Conservation (phyloP, 2,797 vertebrate genomes). For the Neosalanx taihuensis region DNA sequence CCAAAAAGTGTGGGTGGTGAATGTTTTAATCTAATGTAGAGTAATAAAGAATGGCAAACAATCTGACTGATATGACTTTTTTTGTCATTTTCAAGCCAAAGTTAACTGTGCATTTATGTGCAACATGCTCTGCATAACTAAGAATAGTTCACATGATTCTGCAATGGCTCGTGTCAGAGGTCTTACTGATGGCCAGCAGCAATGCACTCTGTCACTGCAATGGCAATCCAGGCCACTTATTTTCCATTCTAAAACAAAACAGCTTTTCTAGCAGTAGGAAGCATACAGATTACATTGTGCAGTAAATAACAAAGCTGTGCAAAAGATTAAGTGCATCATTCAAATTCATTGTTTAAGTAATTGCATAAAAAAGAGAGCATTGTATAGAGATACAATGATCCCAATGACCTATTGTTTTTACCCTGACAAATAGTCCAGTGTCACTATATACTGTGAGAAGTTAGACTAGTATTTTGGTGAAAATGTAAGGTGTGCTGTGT, state of each 20-base stretch:
- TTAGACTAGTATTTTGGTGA: slow-evolving; percentile 3
- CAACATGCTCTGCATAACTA: neutral
- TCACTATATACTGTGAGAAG: slow-evolving; percentile 1
- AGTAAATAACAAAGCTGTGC: slow-evolving; percentile 22
- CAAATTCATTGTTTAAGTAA: slow-evolving; percentile 25
- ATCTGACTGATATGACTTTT: too few relatives aligned
- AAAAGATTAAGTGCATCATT: slow-evolving; percentile 18
- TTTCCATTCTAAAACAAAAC: slow-evolving; percentile 24
- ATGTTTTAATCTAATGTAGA: too few relatives aligned
- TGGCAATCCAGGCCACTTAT: slow-evolving; percentile 18
- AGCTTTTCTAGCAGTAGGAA: slow-evolving; percentile 32
- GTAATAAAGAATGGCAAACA: too few relatives aligned
- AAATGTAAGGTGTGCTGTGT: slow-evolving; percentile 1
- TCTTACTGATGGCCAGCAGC: slow-evolving; percentile 23
- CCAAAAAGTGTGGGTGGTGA: too few relatives aligned
- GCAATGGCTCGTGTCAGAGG: slow-evolving; percentile 26
- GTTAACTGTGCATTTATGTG: neutral
- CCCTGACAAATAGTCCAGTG: slow-evolving; percentile 3
- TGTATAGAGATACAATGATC: too few relatives aligned
- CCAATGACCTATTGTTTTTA: slow-evolving; percentile 9
- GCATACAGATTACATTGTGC: slow-evolving; percentile 16
- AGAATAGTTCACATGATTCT: neutral
- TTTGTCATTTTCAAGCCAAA: neutral
- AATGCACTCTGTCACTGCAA: slow-evolving; percentile 15
- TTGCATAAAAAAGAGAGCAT: neutral